Evolutionary conservation across 2,888 invertebrate genomes (phyloP), one percentile per base, ranked within the genome.

Genomic region (Frankliniella intonsa): DNA sequence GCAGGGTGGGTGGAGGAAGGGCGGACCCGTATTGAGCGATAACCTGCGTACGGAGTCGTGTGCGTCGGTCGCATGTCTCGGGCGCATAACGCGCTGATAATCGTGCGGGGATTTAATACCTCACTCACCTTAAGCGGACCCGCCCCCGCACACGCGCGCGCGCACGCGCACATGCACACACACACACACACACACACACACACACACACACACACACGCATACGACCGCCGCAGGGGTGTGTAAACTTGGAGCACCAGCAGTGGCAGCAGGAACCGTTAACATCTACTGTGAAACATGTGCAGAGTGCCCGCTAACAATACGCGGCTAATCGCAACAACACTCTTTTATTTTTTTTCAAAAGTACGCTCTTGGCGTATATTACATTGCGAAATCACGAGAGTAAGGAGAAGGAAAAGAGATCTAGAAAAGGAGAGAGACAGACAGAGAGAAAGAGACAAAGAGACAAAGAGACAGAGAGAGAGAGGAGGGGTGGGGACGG

Each of bases 121-220:
- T 69, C 69, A 22, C 69, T 69, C 69, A 69, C 69, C 69, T 11
- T 38, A 69, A 69, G 22, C 69, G n/a, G 69, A 69, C 69, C 69
- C 22, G 25, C 69, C 14, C 55, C 12, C 69, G 22, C 22, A n/a
- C 9, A 22, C 69, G 2, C 69, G 7, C 55, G 8, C 55, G 7
- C 1, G 22, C 69, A 22, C 22, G 0, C 22, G 11, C 69, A 69
- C 69, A 69, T 22, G 22, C 22, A 22, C 69, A 69, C 69, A 14
- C 62, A 62, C 17, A 14, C 62, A 62, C 69, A 69, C 69, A 22
- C 69, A 69, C 69, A 3, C 62, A 62, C 62, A 14, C 62, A 62
- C 62, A 3, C 62, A 62, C 62, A 17, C 62, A 62, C 55, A 55
- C 55, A 55, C 55, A 55, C 55, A 55, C 55, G 55, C 55, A 55